Percentiles rank a stretch among this genome's conserved stretches.
Conservation (phyloP, 2,888 invertebrate genomes). For the Atethmia centrago region DNA sequence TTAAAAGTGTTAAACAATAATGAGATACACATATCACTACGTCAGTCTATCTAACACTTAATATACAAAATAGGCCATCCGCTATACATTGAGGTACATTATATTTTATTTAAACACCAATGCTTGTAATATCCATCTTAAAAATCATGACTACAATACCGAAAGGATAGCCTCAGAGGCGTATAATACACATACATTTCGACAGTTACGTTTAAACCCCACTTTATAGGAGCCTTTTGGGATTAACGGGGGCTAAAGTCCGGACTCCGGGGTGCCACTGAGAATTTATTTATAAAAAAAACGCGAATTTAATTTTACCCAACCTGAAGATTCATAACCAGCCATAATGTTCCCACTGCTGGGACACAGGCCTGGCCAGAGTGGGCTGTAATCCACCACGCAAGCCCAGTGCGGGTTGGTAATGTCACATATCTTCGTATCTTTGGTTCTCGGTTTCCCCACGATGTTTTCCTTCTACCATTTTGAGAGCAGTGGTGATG, state of each 20-base stretch:
- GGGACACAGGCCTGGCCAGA: too few relatives aligned
- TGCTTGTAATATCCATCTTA: neutral
- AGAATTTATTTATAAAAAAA: neutral
- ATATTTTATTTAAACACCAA: slow-evolving; percentile 48
- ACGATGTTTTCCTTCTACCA: too few relatives aligned
- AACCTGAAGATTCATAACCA: neutral
- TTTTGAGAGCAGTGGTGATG: too few relatives aligned
- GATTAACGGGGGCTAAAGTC: neutral
- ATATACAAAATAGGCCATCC: slow-evolving; percentile 80
- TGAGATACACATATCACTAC: slow-evolving; percentile 65
- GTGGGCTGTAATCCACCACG: too few relatives aligned
- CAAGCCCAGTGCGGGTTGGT: too few relatives aligned
- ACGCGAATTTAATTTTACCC: too few relatives aligned
- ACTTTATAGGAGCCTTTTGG: neutral
- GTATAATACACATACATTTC: neutral
- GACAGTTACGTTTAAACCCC: neutral
- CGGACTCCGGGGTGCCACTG: too few relatives aligned
- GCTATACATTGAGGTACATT: slow-evolving; percentile 54
- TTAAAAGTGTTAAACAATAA: slow-evolving; percentile 51
- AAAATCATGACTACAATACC: neutral
- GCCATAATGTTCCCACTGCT: too few relatives aligned
- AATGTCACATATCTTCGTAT: too few relatives aligned
- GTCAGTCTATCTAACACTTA: slow-evolving; percentile 82
- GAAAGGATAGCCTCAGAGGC: neutral
- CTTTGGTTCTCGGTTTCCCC: too few relatives aligned